These are phyloP conservation scores for Autographa gamma DNA, from an alignment of 2,888 invertebrate species.

Conservation along the genomic window DNA sequence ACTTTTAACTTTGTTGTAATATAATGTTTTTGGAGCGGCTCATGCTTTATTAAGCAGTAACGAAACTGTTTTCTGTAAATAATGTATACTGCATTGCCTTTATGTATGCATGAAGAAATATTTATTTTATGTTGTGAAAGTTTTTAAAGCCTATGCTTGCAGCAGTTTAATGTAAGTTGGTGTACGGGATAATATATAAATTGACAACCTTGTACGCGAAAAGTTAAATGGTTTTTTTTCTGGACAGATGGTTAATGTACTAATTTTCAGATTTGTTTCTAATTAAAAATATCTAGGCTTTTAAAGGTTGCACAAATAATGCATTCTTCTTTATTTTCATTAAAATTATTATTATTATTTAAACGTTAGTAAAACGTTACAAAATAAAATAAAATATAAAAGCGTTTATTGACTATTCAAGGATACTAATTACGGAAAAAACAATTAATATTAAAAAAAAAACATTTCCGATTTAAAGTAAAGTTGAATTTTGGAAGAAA, in stretches of 20 bases:
- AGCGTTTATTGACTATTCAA: neutral
- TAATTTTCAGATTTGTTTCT: too few species aligned
- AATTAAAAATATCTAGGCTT: too few species aligned
- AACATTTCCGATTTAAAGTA: neutral
- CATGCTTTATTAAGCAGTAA: neutral
- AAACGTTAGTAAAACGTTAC: too few species aligned
- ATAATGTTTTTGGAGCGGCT: neutral
- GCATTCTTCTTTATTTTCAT: too few species aligned
- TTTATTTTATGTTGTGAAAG: neutral
- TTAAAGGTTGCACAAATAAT: too few species aligned
- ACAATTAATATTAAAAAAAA: too few species aligned
- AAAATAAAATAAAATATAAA: too few species aligned
- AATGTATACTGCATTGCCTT: neutral
- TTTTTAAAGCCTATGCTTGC: neutral
- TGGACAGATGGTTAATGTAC: too few species aligned
- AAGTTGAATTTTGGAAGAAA: neutral
- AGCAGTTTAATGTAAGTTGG: neutral
- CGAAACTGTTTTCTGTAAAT: neutral
- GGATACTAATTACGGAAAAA: too few species aligned
- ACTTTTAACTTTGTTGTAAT: constrained; percentile 3
- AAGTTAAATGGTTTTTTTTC: neutral
- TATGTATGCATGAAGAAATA: neutral
- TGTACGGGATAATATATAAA: neutral
- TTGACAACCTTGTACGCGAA: neutral
- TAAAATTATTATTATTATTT: too few species aligned